Evolutionary conservation across 2,113 vertebrate species (phyloP).

Genomic region (Orthonyx spaldingii): DNA sequence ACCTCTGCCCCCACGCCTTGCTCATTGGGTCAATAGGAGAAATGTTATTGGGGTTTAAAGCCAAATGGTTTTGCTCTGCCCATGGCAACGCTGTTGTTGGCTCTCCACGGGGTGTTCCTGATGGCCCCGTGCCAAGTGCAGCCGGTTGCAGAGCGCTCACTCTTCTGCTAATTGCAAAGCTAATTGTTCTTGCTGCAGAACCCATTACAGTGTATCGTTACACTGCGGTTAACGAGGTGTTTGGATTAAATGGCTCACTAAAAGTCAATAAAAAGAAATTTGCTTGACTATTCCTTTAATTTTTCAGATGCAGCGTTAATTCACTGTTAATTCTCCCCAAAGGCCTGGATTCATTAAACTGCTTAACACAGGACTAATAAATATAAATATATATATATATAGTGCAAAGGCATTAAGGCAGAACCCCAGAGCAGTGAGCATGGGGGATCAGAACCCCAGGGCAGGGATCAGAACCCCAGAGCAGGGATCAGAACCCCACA

Average conservation of each 20-base stretch:
- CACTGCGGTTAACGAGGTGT: constrained; percentile 77
- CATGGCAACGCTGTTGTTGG: neutral
- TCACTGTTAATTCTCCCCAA: constrained; percentile 61
- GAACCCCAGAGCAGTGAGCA: neutral
- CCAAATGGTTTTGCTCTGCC: neutral
- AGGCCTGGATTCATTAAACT: constrained; percentile 64
- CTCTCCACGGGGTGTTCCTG: neutral
- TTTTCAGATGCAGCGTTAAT: constrained; percentile 70
- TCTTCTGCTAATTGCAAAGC: constrained; percentile 78
- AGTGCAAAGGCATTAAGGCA: neutral
- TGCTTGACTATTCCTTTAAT: constrained; percentile 74
- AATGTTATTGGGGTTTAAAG: neutral
- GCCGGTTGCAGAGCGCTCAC: constrained; percentile 59
- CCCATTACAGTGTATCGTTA: constrained; percentile 76
- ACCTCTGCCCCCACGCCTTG: neutral
- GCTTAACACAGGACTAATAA: constrained; percentile 35
- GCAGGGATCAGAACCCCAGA: neutral
- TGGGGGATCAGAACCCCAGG: neutral
- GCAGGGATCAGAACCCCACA: neutral
- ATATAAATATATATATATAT: neutral
- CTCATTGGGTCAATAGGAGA: neutral
- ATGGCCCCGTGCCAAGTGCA: constrained; percentile 29
- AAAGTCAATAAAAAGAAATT: constrained; percentile 82
- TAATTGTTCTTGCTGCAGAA: constrained; percentile 82
- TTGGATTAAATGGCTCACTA: constrained; percentile 80